Conservation (phyloP, 1,140 invertebrate genomes). For the Tetranychus cinnabarinus region DNA sequence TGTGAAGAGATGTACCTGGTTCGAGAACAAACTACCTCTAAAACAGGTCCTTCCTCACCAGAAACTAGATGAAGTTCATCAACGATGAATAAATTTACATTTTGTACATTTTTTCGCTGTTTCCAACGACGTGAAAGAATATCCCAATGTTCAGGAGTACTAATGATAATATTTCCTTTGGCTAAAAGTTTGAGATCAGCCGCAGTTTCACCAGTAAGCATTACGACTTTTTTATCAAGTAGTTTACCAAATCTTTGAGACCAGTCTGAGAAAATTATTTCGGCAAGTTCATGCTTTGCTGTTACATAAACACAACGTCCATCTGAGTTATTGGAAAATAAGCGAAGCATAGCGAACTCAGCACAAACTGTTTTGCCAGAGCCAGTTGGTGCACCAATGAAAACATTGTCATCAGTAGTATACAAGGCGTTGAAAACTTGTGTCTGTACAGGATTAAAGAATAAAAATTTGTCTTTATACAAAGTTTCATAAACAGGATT, state of each 20-base stretch:
- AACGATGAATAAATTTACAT: slow-evolving; percentile 84
- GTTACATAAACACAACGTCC: slow-evolving; percentile 71
- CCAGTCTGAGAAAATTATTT: slow-evolving; percentile 77
- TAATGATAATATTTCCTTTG: slow-evolving; percentile 71
- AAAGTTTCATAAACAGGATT: slow-evolving; percentile 64
- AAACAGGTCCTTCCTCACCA: slow-evolving; percentile 40
- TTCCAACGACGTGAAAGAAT: slow-evolving; percentile 94
- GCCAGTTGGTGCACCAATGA: slow-evolving; percentile 89
- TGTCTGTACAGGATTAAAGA: slow-evolving; percentile 98
- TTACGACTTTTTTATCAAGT: slow-evolving; percentile 59
- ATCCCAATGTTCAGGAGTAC: slow-evolving; percentile 97
- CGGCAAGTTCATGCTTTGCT: slow-evolving; percentile 69
- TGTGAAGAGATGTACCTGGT: slow-evolving; percentile 95
- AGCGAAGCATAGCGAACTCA: slow-evolving; percentile 79
- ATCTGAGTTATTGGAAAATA: slow-evolving; percentile 42
- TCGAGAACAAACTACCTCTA: slow-evolving; percentile 90
- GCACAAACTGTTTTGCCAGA: slow-evolving; percentile 91
- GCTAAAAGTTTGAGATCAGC: slow-evolving; percentile 71
- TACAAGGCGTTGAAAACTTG: slow-evolving; percentile 98
- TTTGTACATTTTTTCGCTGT: slow-evolving; percentile 91
- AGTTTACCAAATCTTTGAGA: slow-evolving; percentile 54
- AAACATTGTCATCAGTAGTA: slow-evolving; percentile 95
- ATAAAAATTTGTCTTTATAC: slow-evolving; percentile 60
- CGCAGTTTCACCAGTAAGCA: slow-evolving; percentile 91
- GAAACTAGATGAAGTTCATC: slow-evolving; percentile 73